Evolutionary conservation across 2,888 invertebrate species (phyloP).

Genomic region (Caenorhabditis sp.): DNA sequence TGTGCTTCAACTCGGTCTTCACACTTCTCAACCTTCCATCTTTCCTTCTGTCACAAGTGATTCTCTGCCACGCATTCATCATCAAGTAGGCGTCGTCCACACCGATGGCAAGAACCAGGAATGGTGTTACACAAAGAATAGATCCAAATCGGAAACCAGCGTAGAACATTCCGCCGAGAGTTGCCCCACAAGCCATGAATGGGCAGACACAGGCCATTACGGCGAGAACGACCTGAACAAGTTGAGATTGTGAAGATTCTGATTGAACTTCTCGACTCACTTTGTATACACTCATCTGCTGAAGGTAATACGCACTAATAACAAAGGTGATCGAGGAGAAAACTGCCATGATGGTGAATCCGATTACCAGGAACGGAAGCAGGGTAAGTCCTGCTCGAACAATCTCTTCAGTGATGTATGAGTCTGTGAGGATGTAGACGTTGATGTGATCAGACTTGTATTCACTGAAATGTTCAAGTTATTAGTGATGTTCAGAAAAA

Average conservation of each 20-base stretch:
- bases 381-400: conserved; percentile 76
- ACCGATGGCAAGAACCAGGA: conserved; percentile 79
- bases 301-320: conserved; percentile 74
- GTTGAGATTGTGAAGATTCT: background rate
- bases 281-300: conserved; percentile 77
- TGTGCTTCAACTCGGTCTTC: conserved; percentile 57
- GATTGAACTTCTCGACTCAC: conserved; percentile 35
- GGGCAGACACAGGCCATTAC: conserved; percentile 79
- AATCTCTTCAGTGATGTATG: conserved; percentile 80
- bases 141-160: conserved; percentile 81
- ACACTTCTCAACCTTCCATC: conserved; percentile 26
- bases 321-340: conserved; percentile 79
- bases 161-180: conserved; percentile 75
- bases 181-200: conserved; percentile 80
- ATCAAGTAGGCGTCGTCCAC: conserved; percentile 82
- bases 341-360: conserved; percentile 80
- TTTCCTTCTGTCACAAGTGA: conserved; percentile 65
- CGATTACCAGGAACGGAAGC: conserved; percentile 80
- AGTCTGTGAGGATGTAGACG: conserved; percentile 76
- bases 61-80: conserved; percentile 81
- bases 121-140: conserved; percentile 81
- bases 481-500: background rate
- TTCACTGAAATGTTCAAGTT: conserved; percentile 64
- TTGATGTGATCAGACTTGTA: conserved; percentile 65
- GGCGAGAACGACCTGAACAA: conserved; percentile 74